phyloP scores from a whole-genome alignment of 2,888 invertebrate genomes.

The Diarsia dahlii region DNA sequence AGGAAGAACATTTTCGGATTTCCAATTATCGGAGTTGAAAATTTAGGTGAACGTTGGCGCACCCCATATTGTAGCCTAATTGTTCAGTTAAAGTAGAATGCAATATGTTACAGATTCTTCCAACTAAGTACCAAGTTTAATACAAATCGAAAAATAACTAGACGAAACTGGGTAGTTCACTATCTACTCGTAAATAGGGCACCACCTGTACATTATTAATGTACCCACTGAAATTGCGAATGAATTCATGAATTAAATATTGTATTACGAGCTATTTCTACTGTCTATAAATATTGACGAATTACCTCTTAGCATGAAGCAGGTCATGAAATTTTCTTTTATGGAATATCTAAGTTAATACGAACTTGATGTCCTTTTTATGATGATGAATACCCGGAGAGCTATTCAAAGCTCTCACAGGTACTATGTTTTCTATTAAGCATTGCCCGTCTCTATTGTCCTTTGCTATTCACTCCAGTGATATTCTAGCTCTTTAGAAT shows the following conservation, averaged over 20 bases:
- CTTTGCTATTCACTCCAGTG: background rate
- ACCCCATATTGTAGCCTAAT: no score
- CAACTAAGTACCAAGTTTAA: background rate
- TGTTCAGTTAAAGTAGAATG: background rate
- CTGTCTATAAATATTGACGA: constrained; percentile 34
- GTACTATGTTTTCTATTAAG: background rate
- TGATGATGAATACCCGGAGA: background rate
- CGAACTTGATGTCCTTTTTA: background rate
- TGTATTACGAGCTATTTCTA: constrained; percentile 31
- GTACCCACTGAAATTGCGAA: constrained; percentile 33
- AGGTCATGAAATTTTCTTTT: constrained; percentile 4
- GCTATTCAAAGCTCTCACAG: background rate
- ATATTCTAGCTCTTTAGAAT: background rate
- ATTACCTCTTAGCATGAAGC: constrained; percentile 12
- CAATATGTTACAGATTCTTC: background rate
- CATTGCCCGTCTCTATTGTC: background rate
- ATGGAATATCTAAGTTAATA: constrained; percentile 1
- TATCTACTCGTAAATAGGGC: constrained; percentile 1
- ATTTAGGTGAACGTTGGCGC: no score
- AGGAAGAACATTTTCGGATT: no score
- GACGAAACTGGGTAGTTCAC: background rate
- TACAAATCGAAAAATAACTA: background rate
- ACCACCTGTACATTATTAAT: constrained; percentile 38
- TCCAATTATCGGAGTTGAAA: no score
- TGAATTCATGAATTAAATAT: constrained; percentile 45